phyloP scores from a whole-genome alignment of 2,797 vertebrate species.

The Xenentodon cancila region DNA sequence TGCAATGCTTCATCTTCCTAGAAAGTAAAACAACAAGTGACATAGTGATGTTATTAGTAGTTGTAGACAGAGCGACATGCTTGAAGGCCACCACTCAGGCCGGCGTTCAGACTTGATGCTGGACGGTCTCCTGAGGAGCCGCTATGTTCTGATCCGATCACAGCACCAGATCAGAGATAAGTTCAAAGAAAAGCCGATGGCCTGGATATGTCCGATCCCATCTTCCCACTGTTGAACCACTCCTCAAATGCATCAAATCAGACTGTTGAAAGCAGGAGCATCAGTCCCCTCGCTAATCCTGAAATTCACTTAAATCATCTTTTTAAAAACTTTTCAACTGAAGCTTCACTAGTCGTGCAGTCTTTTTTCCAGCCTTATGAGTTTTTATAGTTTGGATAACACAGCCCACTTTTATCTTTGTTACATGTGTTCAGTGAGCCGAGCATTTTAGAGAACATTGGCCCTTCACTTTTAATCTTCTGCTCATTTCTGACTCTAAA shows the following conservation, averaged over 20 bases:
- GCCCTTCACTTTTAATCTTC: slow-evolving; percentile 22
- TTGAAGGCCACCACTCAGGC: too few species aligned
- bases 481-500: slow-evolving; percentile 9
- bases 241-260: slow-evolving; percentile 30
- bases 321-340: too few species aligned
- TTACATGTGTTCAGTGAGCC: slow-evolving; percentile 23
- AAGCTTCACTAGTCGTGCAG: too few species aligned
- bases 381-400: too few species aligned
- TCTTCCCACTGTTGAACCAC: slow-evolving; percentile 17
- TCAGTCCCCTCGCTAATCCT: not conserved
- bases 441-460: slow-evolving; percentile 27
- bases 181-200: slow-evolving; percentile 47
- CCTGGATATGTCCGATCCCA: slow-evolving; percentile 56
- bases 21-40: too few species aligned
- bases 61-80: too few species aligned
- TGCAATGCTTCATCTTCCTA: too few species aligned
- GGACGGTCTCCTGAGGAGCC: not conserved
- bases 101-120: too few species aligned
- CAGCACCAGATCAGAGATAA: slow-evolving; percentile 34
- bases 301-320: too few species aligned
- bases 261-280: slow-evolving; percentile 1
- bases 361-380: too few species aligned
- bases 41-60: too few species aligned
- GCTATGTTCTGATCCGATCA: not conserved
- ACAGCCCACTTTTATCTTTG: slow-evolving; percentile 12